Evolutionary conservation across 2,113 vertebrate species (phyloP).

Genomic region (Poeciliopsis prolifica): DNA sequence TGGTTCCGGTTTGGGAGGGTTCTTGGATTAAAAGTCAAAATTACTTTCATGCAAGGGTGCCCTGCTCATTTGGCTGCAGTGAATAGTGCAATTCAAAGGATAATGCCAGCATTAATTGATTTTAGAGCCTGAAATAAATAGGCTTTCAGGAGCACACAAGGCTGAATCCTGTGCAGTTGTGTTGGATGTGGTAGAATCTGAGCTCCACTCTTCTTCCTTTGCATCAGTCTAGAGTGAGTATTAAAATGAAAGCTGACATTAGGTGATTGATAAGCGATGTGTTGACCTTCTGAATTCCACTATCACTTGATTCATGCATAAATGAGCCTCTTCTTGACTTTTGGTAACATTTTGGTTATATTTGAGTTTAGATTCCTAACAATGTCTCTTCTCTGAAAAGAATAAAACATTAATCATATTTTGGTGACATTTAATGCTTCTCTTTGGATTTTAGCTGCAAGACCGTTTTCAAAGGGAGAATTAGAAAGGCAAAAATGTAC

Average conservation of each 20-base stretch:
- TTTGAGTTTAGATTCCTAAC: constrained; percentile 53
- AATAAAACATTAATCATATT: constrained; percentile 64
- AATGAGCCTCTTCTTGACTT: constrained; percentile 52
- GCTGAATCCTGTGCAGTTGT: constrained; percentile 56
- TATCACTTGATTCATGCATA: constrained; percentile 53
- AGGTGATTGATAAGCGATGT: constrained; percentile 67
- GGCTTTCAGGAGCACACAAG: constrained; percentile 61
- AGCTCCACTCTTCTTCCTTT: constrained; percentile 7
- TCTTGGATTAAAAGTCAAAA: constrained; percentile 73
- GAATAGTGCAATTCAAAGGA: constrained; percentile 78
- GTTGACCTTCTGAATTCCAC: constrained; percentile 64
- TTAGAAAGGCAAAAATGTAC: constrained; percentile 54
- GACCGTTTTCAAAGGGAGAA: constrained; percentile 50
- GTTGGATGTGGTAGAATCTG: constrained; percentile 32
- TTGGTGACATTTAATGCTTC: constrained; percentile 67
- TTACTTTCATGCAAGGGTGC: constrained; percentile 80
- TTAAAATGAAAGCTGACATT: constrained; percentile 59
- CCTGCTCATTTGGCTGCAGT: constrained; percentile 70
- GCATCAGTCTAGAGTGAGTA: constrained; percentile 42
- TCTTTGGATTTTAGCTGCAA: constrained; percentile 46
- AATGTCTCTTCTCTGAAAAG: constrained; percentile 49
- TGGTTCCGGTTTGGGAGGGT: constrained; percentile 57
- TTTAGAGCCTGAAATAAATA: constrained; percentile 79
- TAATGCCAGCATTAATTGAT: constrained; percentile 83
- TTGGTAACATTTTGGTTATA: constrained; percentile 44